Base-by-base conservation (phyloP, 2,113 vertebrate genomes). In the Crotophaga sulcirostris region DNA sequence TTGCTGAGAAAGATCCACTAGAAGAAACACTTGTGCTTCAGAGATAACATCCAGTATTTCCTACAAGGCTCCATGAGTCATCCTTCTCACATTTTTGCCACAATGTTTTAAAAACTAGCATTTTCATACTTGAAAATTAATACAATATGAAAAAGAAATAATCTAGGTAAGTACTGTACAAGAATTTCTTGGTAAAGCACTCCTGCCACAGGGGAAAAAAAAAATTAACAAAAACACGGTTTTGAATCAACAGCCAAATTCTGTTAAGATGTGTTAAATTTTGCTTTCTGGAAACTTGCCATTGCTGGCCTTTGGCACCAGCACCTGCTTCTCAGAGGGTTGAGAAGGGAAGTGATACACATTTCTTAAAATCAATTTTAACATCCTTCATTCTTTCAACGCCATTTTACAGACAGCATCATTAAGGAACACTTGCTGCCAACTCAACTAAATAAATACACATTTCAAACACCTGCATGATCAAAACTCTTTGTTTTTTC, bases 11-110 rank as follows among this genome's bases (percentile, higher is more conserved):
- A 64, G 16, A 77, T 18, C 84, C 1, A 20, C 83, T 55, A 78
- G 52, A 69, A 94, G 63, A 85, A 90, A 90, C 93, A 82, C 76
- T 84, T 84, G 60, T 66, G 62, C 63, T 87, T 84, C 72, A 87
- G 63, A 80, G 66, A 87, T 60, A 96, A 87, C 60, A 94, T 78
- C 83, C 79, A 85, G 66, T 51, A 70, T 73, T 95, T 95, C 82
- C 59, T 94, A 78, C 52, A 86, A n/a, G 45, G 67, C 72, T 74
- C 55, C 33, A 56, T 86, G 84, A 95, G 10, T 96, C 83, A 95
- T 34, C 51, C 47, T 66, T 45, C 36, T 33, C 64, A 70, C 47
- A 68, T 64, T 86, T 91, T 81, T 93, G 45, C 47, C 47, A 64
- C 9, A 11, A 17, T 33, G 7, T 28, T 80, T 66, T 74, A 55